Conservation (phyloP, 2,113 vertebrate species). For the Leucoraja erinaceus region DNA sequence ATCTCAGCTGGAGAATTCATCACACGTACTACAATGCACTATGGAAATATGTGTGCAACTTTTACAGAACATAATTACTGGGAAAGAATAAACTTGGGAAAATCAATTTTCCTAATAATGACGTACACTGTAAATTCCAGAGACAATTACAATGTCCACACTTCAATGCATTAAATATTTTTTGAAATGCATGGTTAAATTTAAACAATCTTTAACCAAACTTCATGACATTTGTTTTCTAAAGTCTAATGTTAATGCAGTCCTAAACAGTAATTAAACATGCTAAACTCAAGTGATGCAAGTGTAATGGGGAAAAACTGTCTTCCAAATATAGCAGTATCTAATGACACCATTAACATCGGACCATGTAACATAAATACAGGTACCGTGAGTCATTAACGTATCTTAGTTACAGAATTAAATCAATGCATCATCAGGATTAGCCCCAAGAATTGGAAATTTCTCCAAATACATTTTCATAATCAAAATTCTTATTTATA, state of each 20-base stretch:
- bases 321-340: background rate
- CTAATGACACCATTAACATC: background rate
- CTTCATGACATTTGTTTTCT: background rate
- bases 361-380: background rate
- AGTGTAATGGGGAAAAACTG: background rate
- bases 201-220: background rate
- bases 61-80: background rate
- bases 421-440: background rate
- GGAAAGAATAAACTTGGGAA: background rate
- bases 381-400: background rate
- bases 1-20: background rate
- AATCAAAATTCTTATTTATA: background rate
- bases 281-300: background rate
- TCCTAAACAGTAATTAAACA: background rate
- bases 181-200: background rate
- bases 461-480: background rate
- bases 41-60: background rate
- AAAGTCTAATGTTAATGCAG: background rate
- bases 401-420: background rate
- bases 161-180: background rate
- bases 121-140: background rate
- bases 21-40: background rate
- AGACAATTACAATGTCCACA: background rate
- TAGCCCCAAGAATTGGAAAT: background rate
- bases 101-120: conserved; percentile 9